phyloP scores from a whole-genome alignment of 2,888 invertebrate species.

The Drosophila colorata region DNA sequence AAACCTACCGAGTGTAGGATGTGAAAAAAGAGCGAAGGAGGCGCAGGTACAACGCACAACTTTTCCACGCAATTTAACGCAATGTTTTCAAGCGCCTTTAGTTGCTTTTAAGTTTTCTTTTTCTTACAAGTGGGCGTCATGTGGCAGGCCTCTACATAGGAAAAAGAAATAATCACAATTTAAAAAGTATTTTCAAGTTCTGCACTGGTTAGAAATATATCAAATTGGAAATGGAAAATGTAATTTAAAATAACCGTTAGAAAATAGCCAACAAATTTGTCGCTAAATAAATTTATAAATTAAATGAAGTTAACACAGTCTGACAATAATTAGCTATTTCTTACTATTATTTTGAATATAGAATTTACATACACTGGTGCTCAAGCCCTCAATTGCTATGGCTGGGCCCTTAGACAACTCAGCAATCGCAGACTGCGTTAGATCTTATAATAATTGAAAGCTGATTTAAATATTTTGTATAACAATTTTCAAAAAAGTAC shows the following conservation, averaged over 20 bases:
- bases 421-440: too few relatives aligned
- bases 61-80: slow-evolving; percentile 73
- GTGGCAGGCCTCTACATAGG: slow-evolving; percentile 4
- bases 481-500: too few relatives aligned
- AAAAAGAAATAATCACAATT: not conserved
- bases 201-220: not conserved
- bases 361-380: too few relatives aligned
- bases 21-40: not conserved
- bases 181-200: not conserved
- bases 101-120: slow-evolving; percentile 9
- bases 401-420: too few relatives aligned
- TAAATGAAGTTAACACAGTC: not conserved
- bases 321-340: too few relatives aligned
- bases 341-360: too few relatives aligned
- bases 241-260: too few relatives aligned
- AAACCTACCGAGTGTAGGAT: not conserved
- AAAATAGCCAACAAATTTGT: not conserved
- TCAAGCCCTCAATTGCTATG: too few relatives aligned
- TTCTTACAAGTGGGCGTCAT: slow-evolving; percentile 4
- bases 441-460: too few relatives aligned
- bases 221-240: not conserved
- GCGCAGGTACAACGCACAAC: slow-evolving; percentile 55
- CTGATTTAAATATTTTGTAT: too few relatives aligned
- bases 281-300: not conserved
- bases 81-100: slow-evolving; percentile 40